Percentiles rank a stretch among this genome's conserved stretches.
Conservation (phyloP, 2,797 vertebrate genomes). For the Eulemur mongoz region DNA sequence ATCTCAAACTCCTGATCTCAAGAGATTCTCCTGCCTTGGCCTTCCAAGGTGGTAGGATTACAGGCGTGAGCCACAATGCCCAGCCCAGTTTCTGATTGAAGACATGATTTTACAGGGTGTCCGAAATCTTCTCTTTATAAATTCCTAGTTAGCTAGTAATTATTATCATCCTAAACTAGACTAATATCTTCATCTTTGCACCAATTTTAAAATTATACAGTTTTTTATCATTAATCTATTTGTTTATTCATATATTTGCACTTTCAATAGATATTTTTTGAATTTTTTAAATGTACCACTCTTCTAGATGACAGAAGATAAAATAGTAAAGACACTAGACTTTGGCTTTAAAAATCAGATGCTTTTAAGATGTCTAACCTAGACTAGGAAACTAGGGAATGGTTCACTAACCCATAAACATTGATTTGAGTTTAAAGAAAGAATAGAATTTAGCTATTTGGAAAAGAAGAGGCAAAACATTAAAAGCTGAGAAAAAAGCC, state of each 20-base stretch:
- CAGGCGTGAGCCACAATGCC: not conserved
- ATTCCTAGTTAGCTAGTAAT: not conserved
- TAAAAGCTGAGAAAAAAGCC: not conserved
- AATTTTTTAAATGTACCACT: not conserved
- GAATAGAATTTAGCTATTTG: not conserved
- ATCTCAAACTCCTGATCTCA: not conserved
- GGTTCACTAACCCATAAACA: not conserved
- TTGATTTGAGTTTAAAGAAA: not conserved
- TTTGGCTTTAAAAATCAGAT: not conserved
- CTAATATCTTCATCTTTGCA: not conserved
- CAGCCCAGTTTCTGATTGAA: not conserved
- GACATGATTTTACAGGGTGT: not conserved
- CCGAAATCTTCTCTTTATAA: not conserved
- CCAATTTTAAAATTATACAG: slow-evolving; percentile 2
- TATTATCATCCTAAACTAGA: not conserved
- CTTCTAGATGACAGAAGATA: slow-evolving; percentile 2
- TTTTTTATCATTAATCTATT: not conserved
- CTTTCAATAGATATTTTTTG: not conserved
- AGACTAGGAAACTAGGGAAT: not conserved
- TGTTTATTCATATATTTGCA: not conserved
- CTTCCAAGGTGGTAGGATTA: not conserved
- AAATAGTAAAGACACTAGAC: not conserved
- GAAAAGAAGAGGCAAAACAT: not conserved
- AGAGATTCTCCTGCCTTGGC: not conserved
- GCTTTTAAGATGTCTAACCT: not conserved